A percentile compares a stretch with the other conserved stretches of the same genome.
Evolutionary conservation across 2,888 invertebrate species (phyloP).

Genomic region (Mythimna vitellina): DNA sequence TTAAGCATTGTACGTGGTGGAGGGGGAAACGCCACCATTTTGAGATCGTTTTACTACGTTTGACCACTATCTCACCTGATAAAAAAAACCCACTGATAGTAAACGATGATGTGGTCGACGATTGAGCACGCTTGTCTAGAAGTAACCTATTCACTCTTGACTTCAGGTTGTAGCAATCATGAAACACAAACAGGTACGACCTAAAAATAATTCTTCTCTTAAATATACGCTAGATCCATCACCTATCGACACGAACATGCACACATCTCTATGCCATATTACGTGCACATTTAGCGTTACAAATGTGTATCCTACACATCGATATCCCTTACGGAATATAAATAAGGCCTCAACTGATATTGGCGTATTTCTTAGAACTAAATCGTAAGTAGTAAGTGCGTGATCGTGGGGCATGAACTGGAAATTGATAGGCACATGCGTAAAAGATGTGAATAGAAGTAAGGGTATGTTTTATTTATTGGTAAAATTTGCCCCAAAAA

Average conservation of each 20-base stretch:
- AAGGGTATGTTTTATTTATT: slow-evolving; percentile 38
- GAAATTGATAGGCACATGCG: slow-evolving; percentile 28
- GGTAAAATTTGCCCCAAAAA: not conserved
- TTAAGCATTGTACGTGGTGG: too few relatives aligned
- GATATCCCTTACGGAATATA: slow-evolving; percentile 51
- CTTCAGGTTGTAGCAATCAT: too few relatives aligned
- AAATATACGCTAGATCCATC: slow-evolving; percentile 16
- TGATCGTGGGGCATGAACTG: slow-evolving; percentile 23
- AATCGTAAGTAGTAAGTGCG: slow-evolving; percentile 36
- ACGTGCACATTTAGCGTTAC: slow-evolving; percentile 34
- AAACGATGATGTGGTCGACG: too few relatives aligned
- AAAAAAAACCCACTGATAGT: too few relatives aligned
- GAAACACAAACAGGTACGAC: not conserved
- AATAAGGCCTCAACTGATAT: slow-evolving; percentile 49
- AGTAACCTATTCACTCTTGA: too few relatives aligned
- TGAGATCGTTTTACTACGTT: too few relatives aligned
- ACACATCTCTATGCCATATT: slow-evolving; percentile 24
- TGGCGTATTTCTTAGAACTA: slow-evolving; percentile 23
- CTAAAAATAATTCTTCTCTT: not conserved
- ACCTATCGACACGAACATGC: not conserved
- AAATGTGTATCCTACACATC: slow-evolving; percentile 42
- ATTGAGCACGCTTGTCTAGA: too few relatives aligned
- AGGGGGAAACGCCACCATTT: too few relatives aligned
- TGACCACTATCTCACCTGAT: too few relatives aligned
- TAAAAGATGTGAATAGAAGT: slow-evolving; percentile 18